phyloP scores from a whole-genome alignment of 2,888 invertebrate genomes.

The Rhagonycha lutea region DNA sequence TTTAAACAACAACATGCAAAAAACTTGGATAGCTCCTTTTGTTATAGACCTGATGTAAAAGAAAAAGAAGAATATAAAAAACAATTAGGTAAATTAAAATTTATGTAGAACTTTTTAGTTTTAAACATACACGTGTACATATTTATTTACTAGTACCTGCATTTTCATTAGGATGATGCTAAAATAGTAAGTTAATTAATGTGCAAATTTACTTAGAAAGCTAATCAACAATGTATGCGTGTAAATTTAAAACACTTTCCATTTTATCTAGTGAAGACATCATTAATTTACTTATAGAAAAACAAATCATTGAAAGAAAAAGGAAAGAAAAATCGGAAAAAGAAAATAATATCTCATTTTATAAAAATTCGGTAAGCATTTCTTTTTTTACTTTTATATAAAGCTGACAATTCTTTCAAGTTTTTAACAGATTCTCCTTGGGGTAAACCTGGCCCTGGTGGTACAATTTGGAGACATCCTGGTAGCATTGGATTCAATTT shows the following conservation, averaged over 20 bases:
- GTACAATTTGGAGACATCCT: slow-evolving; percentile 74
- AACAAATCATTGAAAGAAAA: slow-evolving; percentile 62
- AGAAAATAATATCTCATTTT: slow-evolving; percentile 56
- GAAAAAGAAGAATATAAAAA: slow-evolving; percentile 63
- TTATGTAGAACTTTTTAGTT: not conserved
- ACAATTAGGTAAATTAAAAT: slow-evolving; percentile 60
- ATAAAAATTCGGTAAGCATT: slow-evolving; percentile 61
- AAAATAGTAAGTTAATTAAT: not conserved
- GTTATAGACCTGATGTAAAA: slow-evolving; percentile 64
- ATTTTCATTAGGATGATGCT: not conserved
- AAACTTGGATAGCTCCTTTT: slow-evolving; percentile 70
- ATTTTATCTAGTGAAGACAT: not conserved
- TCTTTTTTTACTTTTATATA: not conserved
- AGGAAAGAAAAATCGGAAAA: slow-evolving; percentile 58
- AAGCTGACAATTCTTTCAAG: slow-evolving; percentile 35
- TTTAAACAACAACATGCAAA: slow-evolving; percentile 64
- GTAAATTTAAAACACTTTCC: not conserved
- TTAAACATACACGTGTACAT: not conserved
- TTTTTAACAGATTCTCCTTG: slow-evolving; percentile 59
- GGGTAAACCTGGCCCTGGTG: slow-evolving; percentile 74
- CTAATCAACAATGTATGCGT: not conserved
- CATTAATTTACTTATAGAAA: slow-evolving; percentile 56
- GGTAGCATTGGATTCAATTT: slow-evolving; percentile 73
- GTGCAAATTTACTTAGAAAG: not conserved
- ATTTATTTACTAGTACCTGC: not conserved